Evolutionary conservation across 2,888 invertebrate genomes (phyloP), one percentile per base, ranked within the genome.

Genomic region (Mythimna albipuncta): DNA sequence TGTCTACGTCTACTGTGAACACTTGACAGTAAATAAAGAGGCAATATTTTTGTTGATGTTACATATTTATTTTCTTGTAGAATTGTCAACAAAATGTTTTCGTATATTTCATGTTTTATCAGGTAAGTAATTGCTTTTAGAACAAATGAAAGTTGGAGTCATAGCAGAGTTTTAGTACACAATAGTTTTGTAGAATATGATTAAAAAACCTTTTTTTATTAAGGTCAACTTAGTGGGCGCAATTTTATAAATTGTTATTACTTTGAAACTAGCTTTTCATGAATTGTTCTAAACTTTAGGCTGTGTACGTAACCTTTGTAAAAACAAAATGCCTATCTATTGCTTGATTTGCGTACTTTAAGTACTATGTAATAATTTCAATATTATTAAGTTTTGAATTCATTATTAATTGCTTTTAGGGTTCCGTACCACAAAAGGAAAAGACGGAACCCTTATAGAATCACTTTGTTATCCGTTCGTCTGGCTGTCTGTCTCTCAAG

Each of bases 101-200:
- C 32, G 41, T 50, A 73, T 79, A 79, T 57, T 72, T 11, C 9
- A 32, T 41, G 6, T 70, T 44, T 21, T 64, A 59, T 35, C 32
- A 9, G 16, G 44, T 65, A 52, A 72, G 64, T 79, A 61, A 76
- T 76, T 76, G 55, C n/a, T 63, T 76, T 16, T 64, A n/a, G 47
- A 47, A 61, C 41, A 11, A 64, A 64, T 21, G 41, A 47, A 9
- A 52, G 7, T 55, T 41, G 35, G 26, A 6, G 9, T 5, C 64
- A 61, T 47, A 50, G 47, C 44, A 32, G 5, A 54, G 6, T 71
- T 52, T 47, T 10, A 11, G 16, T 50, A 44, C 41, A 66, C 38
- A 62, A 57, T 11, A 41, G 57, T 21, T 59, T 66, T 73, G 16
- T 6, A 11, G 9, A 64, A 38, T 9, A 38, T 74, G 52, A 79